phyloP scores from a whole-genome alignment of 2,888 invertebrate genomes.

The Drosophila infuscata region DNA sequence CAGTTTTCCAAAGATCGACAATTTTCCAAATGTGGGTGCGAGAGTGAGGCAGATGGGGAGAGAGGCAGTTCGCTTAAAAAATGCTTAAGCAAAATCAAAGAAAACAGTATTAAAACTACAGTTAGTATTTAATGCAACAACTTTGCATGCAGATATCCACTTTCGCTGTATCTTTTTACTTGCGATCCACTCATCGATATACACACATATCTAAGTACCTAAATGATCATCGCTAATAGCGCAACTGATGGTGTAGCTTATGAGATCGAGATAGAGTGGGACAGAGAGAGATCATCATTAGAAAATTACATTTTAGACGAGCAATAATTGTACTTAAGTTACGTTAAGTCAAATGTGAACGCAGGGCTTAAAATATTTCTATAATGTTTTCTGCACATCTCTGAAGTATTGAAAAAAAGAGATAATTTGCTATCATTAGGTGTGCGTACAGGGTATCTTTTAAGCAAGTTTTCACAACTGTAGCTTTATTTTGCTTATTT shows the following conservation, averaged over 20 bases:
- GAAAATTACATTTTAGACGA: neutral
- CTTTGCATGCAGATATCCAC: neutral
- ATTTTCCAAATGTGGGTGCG: too few relatives aligned
- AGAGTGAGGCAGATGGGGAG: neutral
- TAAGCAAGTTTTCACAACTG: neutral
- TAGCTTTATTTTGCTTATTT: neutral
- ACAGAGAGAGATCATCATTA: neutral
- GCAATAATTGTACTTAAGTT: neutral
- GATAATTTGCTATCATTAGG: neutral
- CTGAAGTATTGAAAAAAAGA: neutral
- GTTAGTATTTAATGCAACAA: neutral
- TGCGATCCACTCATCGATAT: neutral
- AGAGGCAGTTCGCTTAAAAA: neutral
- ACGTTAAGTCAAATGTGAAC: neutral
- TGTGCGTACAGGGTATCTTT: neutral
- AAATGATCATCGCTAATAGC: too few relatives aligned
- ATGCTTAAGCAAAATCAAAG: neutral
- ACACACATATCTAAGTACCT: too few relatives aligned
- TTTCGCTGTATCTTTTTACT: neutral
- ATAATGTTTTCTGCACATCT: neutral
- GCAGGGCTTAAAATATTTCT: neutral
- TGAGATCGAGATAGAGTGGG: neutral
- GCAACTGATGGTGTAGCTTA: too few relatives aligned
- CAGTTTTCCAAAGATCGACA: too few relatives aligned
- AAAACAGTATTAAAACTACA: neutral